phyloP scores from a whole-genome alignment of 2,797 vertebrate genomes.

The Pygocentrus nattereri region DNA sequence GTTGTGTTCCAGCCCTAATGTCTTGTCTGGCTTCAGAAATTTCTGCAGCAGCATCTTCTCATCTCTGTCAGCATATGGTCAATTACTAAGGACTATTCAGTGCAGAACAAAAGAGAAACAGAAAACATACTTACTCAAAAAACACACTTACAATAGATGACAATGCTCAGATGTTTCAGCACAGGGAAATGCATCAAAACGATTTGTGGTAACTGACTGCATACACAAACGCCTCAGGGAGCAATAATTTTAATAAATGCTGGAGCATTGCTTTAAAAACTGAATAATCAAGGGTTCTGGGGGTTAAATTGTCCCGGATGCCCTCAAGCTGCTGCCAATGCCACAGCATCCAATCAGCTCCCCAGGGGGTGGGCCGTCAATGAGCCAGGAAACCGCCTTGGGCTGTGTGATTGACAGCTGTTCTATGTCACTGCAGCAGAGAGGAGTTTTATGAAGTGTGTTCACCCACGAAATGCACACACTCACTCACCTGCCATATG shows the following conservation, averaged over 20 bases:
- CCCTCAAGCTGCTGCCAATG: conserved; percentile 44
- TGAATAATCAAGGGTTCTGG: not conserved
- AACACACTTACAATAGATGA: not conserved
- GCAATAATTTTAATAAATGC: not conserved
- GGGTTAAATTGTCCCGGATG: not conserved
- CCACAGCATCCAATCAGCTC: conserved; percentile 23
- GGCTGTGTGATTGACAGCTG: conserved; percentile 39
- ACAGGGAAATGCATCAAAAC: no score
- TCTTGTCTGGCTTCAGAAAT: no score
- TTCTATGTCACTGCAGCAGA: conserved; percentile 46
- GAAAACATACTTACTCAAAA: not conserved
- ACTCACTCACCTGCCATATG: conserved; percentile 80
- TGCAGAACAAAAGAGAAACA: not conserved
- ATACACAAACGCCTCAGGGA: not conserved
- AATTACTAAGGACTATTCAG: not conserved
- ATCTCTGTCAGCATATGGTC: no score
- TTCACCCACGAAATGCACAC: conserved; percentile 34
- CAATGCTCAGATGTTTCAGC: not conserved
- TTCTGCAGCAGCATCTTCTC: not conserved
- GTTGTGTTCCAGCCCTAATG: no score
- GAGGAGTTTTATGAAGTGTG: conserved; percentile 31
- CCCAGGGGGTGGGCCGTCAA: conserved; percentile 6
- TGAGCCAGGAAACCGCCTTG: not conserved
- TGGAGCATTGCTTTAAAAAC: not conserved
- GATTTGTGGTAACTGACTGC: not conserved